These are phyloP conservation scores for Macrostomum lignano DNA, from an alignment of 1,140 invertebrate species.

Conservation along the genomic window DNA sequence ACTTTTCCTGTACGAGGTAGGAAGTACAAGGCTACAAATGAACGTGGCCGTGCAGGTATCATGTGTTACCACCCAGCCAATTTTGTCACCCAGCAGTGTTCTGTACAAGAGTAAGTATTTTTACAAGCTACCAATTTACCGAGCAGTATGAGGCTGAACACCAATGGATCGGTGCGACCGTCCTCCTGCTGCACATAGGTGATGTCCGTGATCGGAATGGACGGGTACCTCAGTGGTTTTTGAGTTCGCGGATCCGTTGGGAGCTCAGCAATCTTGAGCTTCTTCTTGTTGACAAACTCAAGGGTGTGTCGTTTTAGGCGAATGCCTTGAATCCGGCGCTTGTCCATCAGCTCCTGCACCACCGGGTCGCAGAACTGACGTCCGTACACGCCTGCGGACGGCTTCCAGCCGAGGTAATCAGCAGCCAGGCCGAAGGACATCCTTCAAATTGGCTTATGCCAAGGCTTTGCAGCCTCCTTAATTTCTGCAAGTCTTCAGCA, in stretches of 20 bases:
- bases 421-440: no score
- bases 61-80: no score
- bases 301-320: constrained; percentile 39
- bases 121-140: constrained; percentile 62
- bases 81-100: constrained; percentile 33
- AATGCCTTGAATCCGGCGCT: constrained; percentile 41
- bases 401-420: constrained; percentile 85
- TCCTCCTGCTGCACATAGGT: constrained; percentile 17
- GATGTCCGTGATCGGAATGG: constrained; percentile 16
- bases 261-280: constrained; percentile 62
- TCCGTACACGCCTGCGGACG: constrained; percentile 57
- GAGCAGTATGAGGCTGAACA: constrained; percentile 79
- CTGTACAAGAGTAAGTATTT: constrained; percentile 45
- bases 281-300: constrained; percentile 69
- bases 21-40: no score
- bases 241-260: constrained; percentile 15
- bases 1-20: no score
- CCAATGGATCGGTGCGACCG: constrained; percentile 37
- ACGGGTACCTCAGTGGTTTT: constrained; percentile 16
- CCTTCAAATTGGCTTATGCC: no score
- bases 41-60: no score
- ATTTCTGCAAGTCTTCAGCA: no score
- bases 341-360: constrained; percentile 46
- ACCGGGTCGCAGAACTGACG: constrained; percentile 48
- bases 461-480: no score